Conservation (phyloP, 2,113 vertebrate genomes). For the Cinclus cinclus region DNA sequence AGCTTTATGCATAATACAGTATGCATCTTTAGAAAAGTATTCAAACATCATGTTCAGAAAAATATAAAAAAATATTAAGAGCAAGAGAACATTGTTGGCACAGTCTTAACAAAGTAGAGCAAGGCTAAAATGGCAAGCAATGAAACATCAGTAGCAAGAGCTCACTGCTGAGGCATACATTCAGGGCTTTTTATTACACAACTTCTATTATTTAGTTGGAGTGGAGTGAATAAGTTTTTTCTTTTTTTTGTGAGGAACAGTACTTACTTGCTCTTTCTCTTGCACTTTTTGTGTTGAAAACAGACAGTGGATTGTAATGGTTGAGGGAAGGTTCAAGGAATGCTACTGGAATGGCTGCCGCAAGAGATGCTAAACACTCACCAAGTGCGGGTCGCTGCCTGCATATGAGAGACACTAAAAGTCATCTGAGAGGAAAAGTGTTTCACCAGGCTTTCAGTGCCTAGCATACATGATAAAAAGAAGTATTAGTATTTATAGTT, state of each 20-base stretch:
- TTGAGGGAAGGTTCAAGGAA: constrained; percentile 95
- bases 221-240: not conserved
- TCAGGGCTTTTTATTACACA: not conserved
- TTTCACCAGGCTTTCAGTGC: not conserved
- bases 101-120: not conserved
- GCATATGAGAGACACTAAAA: constrained; percentile 10
- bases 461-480: not conserved
- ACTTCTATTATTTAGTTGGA: not conserved
- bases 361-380: constrained; percentile 94
- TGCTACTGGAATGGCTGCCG: constrained; percentile 94
- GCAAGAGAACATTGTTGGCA: not conserved
- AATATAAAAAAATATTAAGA: not conserved
- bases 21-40: not conserved
- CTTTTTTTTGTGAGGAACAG: not conserved
- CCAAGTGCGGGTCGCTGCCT: constrained; percentile 98
- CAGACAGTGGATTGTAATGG: constrained; percentile 88
- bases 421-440: not conserved
- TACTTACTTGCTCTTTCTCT: constrained; percentile 92
- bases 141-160: not conserved
- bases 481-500: not conserved
- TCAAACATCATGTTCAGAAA: not conserved
- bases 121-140: not conserved
- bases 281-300: constrained; percentile 93
- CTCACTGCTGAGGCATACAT: not conserved
- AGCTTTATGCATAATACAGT: not conserved